Evolutionary conservation across 2,113 vertebrate species (phyloP).

Genomic region (Gadus chalcogrammus): DNA sequence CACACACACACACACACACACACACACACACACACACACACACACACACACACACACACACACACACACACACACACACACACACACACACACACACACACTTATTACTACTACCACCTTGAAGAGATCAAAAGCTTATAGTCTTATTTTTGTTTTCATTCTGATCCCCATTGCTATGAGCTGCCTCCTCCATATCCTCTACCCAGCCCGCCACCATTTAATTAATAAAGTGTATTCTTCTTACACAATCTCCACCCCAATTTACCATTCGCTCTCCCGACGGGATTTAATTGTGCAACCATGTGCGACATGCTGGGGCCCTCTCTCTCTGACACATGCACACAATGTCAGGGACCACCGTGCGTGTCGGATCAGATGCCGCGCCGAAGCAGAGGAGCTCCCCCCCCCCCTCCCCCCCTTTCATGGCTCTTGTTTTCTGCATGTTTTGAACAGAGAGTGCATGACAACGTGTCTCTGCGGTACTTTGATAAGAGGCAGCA

Average conservation of each 20-base stretch:
- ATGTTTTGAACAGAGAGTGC: slow-evolving; percentile 28
- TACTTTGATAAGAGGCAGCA: slow-evolving; percentile 38
- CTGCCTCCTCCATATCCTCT: background rate
- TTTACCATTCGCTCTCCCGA: background rate
- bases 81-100: no score
- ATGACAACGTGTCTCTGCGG: slow-evolving; percentile 38
- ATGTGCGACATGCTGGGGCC: no score
- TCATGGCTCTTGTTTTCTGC: slow-evolving; percentile 13
- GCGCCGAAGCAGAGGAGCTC: background rate
- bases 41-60: no score
- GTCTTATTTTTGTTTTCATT: background rate
- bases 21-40: no score
- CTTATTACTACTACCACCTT: background rate
- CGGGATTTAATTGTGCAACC: no score
- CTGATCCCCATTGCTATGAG: background rate
- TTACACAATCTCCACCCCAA: background rate
- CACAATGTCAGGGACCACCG: no score
- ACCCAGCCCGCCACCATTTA: background rate
- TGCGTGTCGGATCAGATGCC: background rate
- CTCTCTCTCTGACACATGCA: background rate
- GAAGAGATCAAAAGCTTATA: background rate
- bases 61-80: no score
- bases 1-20: background rate
- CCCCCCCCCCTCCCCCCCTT: background rate
- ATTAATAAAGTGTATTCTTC: background rate